Evolutionary conservation across 2,888 invertebrate genomes (phyloP).

Genomic region (Orthosia cruda): DNA sequence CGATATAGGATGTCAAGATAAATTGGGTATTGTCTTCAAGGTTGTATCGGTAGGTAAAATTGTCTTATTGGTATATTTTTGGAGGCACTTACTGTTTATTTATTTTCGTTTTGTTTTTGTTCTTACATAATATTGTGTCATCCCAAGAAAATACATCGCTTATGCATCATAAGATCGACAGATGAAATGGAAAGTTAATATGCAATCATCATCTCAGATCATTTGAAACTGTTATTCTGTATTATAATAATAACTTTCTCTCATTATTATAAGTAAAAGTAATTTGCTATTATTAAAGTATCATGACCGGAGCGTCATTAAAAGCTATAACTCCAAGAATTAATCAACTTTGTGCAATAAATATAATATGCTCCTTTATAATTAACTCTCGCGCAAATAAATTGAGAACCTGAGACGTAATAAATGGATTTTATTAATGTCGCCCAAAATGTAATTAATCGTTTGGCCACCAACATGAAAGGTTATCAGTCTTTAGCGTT

Average conservation of each 20-base stretch:
- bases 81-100: background rate
- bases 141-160: background rate
- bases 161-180: background rate
- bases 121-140: conserved; percentile 11
- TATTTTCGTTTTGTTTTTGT: background rate
- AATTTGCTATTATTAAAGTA: conserved; percentile 5
- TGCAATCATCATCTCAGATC: background rate
- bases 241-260: conserved; percentile 19
- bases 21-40: background rate
- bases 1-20: background rate
- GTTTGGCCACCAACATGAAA: conserved; percentile 4
- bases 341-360: conserved; percentile 43
- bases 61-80: conserved; percentile 33
- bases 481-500: conserved; percentile 2
- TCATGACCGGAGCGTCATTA: conserved; percentile 13
- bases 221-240: conserved; percentile 15
- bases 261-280: conserved; percentile 25
- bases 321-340: conserved; percentile 21
- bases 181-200: conserved; percentile 35
- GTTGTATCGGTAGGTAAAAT: conserved; percentile 23
- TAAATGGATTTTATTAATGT: conserved; percentile 27
- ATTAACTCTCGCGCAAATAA: conserved; percentile 17
- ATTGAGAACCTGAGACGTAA: conserved; percentile 15
- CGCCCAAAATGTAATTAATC: conserved; percentile 20
- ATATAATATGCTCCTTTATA: conserved; percentile 14